A percentile compares a stretch with the other conserved stretches of the same genome.
Conservation (phyloP, 2,888 invertebrate species). For the Rosalia funebris region DNA sequence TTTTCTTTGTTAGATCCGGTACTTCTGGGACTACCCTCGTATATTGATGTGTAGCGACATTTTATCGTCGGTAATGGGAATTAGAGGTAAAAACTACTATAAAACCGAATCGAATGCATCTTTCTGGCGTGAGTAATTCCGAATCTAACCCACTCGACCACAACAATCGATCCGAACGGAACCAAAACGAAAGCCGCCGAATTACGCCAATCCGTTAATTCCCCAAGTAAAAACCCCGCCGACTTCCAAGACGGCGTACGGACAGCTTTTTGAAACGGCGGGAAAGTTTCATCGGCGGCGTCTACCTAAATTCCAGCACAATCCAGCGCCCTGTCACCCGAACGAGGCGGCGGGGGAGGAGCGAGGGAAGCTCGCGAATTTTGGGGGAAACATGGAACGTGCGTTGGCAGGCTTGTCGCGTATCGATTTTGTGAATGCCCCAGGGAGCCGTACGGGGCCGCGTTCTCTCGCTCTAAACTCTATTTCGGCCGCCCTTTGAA, state of each 20-base stretch:
- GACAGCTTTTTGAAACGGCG: background rate
- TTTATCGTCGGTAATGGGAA: too few relatives aligned
- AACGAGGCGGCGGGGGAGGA: background rate
- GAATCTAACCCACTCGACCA: background rate
- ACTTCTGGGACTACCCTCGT: background rate
- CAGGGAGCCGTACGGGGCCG: constrained; percentile 44
- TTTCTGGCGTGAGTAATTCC: too few relatives aligned
- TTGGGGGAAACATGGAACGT: constrained; percentile 34
- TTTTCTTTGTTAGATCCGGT: too few relatives aligned
- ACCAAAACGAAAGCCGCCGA: background rate
- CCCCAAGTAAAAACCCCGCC: background rate
- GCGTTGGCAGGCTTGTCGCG: constrained; percentile 46
- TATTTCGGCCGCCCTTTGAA: constrained; percentile 46
- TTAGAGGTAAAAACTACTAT: too few relatives aligned
- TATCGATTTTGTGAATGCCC: constrained; percentile 50
- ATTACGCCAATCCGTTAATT: background rate
- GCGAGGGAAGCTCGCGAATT: constrained; percentile 28
- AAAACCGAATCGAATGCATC: too few relatives aligned
- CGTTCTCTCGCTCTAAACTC: constrained; percentile 36
- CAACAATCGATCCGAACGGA: background rate
- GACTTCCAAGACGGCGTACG: background rate
- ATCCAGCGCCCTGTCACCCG: background rate
- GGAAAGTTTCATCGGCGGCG: background rate
- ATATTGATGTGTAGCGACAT: too few relatives aligned
- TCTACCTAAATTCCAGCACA: background rate